Base-by-base conservation (phyloP, 2,797 vertebrate species). In the Myripristis jacobus region DNA sequence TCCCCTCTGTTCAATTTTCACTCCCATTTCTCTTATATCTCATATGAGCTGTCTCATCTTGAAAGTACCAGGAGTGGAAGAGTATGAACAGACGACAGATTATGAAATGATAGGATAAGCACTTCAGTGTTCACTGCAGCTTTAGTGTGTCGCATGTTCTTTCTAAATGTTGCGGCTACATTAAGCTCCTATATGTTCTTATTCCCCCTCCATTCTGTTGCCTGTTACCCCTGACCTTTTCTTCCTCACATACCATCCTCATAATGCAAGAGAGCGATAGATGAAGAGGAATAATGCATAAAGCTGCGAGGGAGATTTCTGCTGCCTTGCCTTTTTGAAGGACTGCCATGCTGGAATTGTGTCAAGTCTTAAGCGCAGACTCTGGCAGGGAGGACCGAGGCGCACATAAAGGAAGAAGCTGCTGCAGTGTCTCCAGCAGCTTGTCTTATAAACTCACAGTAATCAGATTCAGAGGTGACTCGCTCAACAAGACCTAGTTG, bases 121-220 rank as follows among this genome's bases (percentile, higher is more conserved):
- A 81, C 88, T 88, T 87, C 91, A 90, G 80, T 92, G 86, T 72
- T 64, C 41, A 6, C 80, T 88, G 85, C 87, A 83, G 86, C 69
- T 78, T 69, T 48, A 44, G 18, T 54, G 61, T 72, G 53, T 68
- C 58, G 72, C 54, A 46, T 41, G 22, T 53, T 34, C 50, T 67
- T 61, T 9, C 43, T 55, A 6, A 63, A 72, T 67, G 70, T 76
- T 86, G 76, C 79, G 76, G 76, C 70, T 85, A 62, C 82, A 80
- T 66, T 60, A 66, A 27, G 52, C 52, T 12, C 47, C 60, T 79
- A 75, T 71, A 27, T 7, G 1, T 67, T 74, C 57, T 27, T 58
- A 75, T 79, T 78, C 46, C 56, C 36, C 36, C 21, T 34, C 31
- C 8, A 2, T 78, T 77, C 50, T 70, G 52, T 56, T 62, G 56